phyloP scores from a whole-genome alignment of 2,113 vertebrate genomes.

The Lethenteron reissneri region DNA sequence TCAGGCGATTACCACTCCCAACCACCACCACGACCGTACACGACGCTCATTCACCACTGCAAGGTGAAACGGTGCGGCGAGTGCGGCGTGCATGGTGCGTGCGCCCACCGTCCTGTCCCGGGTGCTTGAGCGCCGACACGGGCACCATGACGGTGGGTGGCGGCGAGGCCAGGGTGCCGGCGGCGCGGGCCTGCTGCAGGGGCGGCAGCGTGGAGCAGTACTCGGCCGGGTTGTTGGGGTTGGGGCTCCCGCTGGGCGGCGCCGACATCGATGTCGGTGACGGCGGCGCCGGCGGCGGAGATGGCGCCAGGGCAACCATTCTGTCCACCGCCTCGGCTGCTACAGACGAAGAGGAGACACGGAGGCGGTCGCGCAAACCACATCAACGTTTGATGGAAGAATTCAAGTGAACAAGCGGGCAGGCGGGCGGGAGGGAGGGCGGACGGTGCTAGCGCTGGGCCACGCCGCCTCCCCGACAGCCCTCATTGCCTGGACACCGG shows the following conservation, averaged over 20 bases:
- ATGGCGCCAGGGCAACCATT: constrained; percentile 37
- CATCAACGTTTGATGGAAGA: background rate
- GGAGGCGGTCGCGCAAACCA: constrained; percentile 18
- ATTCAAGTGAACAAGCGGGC: too few species aligned
- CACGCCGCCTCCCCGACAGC: too few species aligned
- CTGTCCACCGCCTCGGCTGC: constrained; percentile 51
- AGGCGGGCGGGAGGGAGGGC: too few species aligned
- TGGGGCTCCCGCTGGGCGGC: constrained; percentile 36
- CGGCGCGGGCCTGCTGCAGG: constrained; percentile 90
- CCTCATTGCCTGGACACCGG: too few species aligned
- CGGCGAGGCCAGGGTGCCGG: constrained; percentile 71
- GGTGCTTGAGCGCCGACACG: constrained; percentile 79
- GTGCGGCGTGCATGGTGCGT: background rate
- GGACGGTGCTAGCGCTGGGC: too few species aligned
- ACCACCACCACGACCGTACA: too few species aligned
- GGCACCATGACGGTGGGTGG: constrained; percentile 98
- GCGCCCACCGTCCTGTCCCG: constrained; percentile 54
- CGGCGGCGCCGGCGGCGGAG: too few species aligned
- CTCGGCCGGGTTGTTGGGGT: constrained; percentile 93
- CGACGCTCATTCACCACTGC: too few species aligned
- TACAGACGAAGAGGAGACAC: constrained; percentile 23
- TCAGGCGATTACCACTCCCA: too few species aligned
- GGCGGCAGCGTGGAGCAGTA: constrained; percentile 98
- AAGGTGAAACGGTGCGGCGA: too few species aligned
- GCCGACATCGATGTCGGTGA: too few species aligned